A percentile compares a stretch with the other conserved stretches of the same genome.
Evolutionary conservation across 1,140 invertebrate species (phyloP).

Genomic region (Calliopsis andreniformis): DNA sequence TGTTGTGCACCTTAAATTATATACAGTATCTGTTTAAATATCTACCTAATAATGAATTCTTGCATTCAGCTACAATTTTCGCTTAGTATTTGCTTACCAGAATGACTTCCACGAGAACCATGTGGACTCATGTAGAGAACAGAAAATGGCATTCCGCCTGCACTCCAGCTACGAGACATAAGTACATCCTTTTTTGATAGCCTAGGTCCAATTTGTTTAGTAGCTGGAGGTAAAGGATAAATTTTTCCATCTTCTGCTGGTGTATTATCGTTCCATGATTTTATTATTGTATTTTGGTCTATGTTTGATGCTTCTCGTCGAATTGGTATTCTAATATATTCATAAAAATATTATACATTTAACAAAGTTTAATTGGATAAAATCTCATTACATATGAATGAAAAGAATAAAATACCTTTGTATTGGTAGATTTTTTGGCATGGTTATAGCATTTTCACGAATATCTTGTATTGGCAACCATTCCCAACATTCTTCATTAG

Average conservation of each 20-base stretch:
- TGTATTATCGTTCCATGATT: constrained; percentile 40
- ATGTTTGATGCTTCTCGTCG: constrained; percentile 27
- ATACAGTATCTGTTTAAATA: not conserved
- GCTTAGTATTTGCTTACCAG: constrained; percentile 9
- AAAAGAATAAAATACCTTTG: constrained; percentile 33
- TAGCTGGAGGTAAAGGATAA: constrained; percentile 13
- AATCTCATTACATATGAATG: not conserved
- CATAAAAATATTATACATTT: not conserved
- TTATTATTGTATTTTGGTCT: constrained; percentile 34
- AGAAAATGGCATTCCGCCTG: constrained; percentile 81
- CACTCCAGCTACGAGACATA: constrained; percentile 76
- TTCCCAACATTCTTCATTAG: constrained; percentile 59
- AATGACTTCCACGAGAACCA: constrained; percentile 53
- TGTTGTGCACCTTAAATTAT: constrained; percentile 40
- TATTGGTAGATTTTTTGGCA: constrained; percentile 26
- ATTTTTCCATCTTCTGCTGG: constrained; percentile 25
- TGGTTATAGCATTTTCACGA: constrained; percentile 3
- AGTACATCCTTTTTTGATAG: constrained; percentile 72
- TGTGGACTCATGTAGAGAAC: constrained; percentile 79
- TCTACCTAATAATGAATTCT: not conserved
- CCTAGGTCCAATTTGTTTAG: constrained; percentile 51
- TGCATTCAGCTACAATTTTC: not conserved
- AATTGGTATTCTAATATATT: constrained; percentile 41
- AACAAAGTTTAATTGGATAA: not conserved
- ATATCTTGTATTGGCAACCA: constrained; percentile 52